Percentiles rank a stretch among this genome's conserved stretches.
Evolutionary conservation across 1,140 invertebrate species (phyloP).

Genomic region (Tribolium madens): DNA sequence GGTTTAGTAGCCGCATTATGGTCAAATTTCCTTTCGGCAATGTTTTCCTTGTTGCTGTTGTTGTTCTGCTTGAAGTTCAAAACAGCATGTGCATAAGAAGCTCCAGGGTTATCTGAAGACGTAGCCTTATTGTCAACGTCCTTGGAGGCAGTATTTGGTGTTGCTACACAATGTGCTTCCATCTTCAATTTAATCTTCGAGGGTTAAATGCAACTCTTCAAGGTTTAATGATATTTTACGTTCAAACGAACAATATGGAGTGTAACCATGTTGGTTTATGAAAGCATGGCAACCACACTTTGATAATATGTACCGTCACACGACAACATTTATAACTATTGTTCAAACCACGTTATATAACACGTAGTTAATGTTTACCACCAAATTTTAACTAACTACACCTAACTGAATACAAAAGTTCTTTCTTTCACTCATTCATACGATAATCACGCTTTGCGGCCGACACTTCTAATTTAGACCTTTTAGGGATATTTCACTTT

Average conservation of each 20-base stretch:
- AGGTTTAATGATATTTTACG: conserved; percentile 52
- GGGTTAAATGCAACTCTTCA: conserved; percentile 44
- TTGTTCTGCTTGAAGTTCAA: conserved; percentile 58
- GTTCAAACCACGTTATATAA: conserved; percentile 36
- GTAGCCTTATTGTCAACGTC: conserved; percentile 40
- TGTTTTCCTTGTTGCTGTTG: conserved; percentile 58
- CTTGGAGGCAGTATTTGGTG: conserved; percentile 33
- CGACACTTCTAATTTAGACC: conserved; percentile 38
- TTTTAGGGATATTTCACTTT: conserved; percentile 38
- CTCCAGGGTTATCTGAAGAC: conserved; percentile 51
- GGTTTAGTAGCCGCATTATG: conserved; percentile 47
- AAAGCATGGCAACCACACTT: conserved; percentile 60
- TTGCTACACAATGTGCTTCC: conserved; percentile 53
- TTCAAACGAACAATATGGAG: conserved; percentile 61
- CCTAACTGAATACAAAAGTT: conserved; percentile 28
- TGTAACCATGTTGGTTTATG: conserved; percentile 63
- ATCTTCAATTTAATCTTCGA: conserved; percentile 43
- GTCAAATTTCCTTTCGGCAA: conserved; percentile 47
- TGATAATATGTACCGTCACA: conserved; percentile 34
- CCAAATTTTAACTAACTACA: conserved; percentile 32
- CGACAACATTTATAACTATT: conserved; percentile 36
- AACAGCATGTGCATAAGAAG: conserved; percentile 64
- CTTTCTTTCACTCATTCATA: conserved; percentile 32
- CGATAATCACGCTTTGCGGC: conserved; percentile 34
- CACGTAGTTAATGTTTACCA: conserved; percentile 21